A percentile compares a stretch with the other conserved stretches of the same genome.
phyloP scores from a whole-genome alignment of 2,113 vertebrate genomes.

The Calyptomena viridis region DNA sequence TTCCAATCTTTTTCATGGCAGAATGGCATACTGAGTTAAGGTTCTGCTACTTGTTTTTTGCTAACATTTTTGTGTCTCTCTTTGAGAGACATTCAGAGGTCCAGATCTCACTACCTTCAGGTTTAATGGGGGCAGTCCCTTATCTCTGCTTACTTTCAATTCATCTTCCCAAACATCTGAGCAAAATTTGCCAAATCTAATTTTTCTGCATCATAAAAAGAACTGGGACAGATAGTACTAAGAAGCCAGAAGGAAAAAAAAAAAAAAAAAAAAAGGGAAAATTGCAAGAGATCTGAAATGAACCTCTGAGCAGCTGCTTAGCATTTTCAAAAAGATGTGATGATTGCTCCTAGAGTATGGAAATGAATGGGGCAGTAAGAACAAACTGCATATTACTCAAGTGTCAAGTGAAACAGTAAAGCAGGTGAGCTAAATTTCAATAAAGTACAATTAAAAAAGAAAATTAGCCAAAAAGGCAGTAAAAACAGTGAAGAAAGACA shows the following conservation, averaged over 20 bases:
- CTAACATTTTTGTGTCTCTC: background rate
- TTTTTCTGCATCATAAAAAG: background rate
- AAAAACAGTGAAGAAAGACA: background rate
- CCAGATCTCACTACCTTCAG: background rate
- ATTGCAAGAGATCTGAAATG: background rate
- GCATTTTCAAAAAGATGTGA: background rate
- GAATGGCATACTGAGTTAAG: background rate
- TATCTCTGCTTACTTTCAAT: background rate
- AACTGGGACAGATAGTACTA: background rate
- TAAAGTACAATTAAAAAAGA: background rate
- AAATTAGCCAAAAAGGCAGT: background rate
- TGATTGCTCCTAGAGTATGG: background rate
- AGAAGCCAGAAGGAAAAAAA: background rate
- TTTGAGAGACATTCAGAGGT: background rate
- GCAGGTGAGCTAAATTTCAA: background rate
- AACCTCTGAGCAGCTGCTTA: conserved; percentile 4
- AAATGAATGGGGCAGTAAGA: background rate
- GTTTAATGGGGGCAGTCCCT: background rate
- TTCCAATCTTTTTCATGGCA: background rate
- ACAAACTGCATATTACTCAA: background rate
- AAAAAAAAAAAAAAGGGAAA: background rate
- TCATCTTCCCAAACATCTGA: background rate
- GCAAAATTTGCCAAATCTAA: background rate
- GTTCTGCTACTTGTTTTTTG: background rate
- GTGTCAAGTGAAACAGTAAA: background rate